Conservation (phyloP, 2,888 invertebrate species). For the Drosophila rubida region DNA sequence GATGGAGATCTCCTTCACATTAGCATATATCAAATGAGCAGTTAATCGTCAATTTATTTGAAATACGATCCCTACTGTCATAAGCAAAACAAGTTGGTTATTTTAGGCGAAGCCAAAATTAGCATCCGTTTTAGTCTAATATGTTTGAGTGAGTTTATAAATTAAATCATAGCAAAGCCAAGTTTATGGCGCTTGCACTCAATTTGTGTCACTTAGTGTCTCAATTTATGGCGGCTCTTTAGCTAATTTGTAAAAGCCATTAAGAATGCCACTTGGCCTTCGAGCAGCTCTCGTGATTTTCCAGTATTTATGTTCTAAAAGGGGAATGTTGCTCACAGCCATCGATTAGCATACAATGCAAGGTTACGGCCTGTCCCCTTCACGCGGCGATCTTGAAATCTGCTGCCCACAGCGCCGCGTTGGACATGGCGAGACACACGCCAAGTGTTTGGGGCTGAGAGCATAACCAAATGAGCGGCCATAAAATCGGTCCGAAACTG, state of each 20-base stretch:
- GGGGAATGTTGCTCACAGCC: not conserved
- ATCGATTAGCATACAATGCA: conserved; percentile 62
- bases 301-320: conserved; percentile 34
- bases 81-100: not conserved
- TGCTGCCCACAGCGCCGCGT: conserved; percentile 35
- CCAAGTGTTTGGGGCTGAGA: conserved; percentile 17
- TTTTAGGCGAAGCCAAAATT: conserved; percentile 17
- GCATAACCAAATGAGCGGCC: conserved; percentile 52
- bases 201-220: not conserved
- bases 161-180: not conserved
- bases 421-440: conserved; percentile 12
- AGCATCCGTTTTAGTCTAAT: conserved; percentile 46
- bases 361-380: conserved; percentile 51
- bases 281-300: conserved; percentile 1
- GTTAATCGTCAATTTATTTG: conserved; percentile 18
- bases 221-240: not conserved
- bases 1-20: conserved; percentile 15
- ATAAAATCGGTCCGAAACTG: conserved; percentile 50
- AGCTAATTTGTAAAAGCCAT: not conserved
- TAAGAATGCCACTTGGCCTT: conserved; percentile 43
- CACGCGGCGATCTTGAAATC: conserved; percentile 24
- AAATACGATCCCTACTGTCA: conserved; percentile 17
- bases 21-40: conserved; percentile 9
- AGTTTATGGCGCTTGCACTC: conserved; percentile 3
- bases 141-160: conserved; percentile 25